Percentiles rank a stretch among this genome's conserved stretches.
phyloP scores from a whole-genome alignment of 2,113 vertebrate species.

The Silurus meridionalis region DNA sequence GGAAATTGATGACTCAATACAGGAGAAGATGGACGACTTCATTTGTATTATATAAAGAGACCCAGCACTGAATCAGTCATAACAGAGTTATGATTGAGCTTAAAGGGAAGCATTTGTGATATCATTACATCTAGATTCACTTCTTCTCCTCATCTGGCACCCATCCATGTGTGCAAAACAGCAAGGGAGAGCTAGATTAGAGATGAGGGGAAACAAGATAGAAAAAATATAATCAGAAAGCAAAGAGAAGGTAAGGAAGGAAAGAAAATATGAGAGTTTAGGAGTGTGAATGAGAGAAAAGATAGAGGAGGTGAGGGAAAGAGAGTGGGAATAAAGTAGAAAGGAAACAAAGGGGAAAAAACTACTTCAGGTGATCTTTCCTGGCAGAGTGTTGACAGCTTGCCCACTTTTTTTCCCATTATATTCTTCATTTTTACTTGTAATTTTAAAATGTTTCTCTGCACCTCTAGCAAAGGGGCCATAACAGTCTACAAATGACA shows the following conservation, averaged over 20 bases:
- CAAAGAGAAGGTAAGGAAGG: conserved; percentile 52
- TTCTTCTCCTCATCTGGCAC: conserved; percentile 93
- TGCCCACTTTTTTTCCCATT: conserved; percentile 70
- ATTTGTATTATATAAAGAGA: conserved; percentile 95
- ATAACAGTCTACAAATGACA: conserved; percentile 98
- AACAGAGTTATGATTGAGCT: conserved; percentile 96
- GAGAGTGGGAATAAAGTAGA: conserved; percentile 50
- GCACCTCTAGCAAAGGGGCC: conserved; percentile 92
- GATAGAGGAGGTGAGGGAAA: conserved; percentile 54
- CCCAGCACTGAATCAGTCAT: conserved; percentile 92
- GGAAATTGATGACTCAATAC: conserved; percentile 98
- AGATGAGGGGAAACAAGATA: conserved; percentile 53
- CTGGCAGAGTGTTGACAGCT: conserved; percentile 85
- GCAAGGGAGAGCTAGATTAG: conserved; percentile 39
- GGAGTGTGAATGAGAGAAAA: conserved; percentile 49
- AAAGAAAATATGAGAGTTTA: conserved; percentile 34
- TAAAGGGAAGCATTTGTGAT: conserved; percentile 98
- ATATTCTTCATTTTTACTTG: conserved; percentile 60
- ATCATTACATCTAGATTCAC: conserved; percentile 98
- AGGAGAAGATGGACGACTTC: conserved; percentile 93
- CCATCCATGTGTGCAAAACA: conserved; percentile 78
- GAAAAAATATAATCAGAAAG: conserved; percentile 67
- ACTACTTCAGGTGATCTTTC: conserved; percentile 91
- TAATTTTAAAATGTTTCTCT: conserved; percentile 99
- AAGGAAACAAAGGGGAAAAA: conserved; percentile 65